Percentiles rank a stretch among this genome's conserved stretches.
Conservation (phyloP, 2,888 invertebrate species). For the Eudemis profundana region DNA sequence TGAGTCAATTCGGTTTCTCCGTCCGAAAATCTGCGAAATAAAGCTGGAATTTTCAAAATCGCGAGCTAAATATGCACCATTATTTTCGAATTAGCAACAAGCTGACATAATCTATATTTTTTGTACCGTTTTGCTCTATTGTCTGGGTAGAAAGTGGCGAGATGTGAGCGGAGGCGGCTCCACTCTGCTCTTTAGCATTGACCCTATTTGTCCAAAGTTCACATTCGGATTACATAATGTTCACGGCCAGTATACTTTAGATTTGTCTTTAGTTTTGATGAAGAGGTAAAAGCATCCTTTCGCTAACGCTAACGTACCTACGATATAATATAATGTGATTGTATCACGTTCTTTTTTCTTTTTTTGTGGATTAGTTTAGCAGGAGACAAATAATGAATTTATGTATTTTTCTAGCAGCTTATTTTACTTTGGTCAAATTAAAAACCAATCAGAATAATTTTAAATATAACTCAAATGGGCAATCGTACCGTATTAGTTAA, state of each 20-base stretch:
- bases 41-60: not conserved
- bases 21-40: not conserved
- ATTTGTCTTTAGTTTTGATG: not conserved
- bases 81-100: slow-evolving; percentile 38
- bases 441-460: too few species aligned
- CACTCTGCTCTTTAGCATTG: slow-evolving; percentile 34
- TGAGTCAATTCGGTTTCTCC: not conserved
- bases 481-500: too few species aligned
- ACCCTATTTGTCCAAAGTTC: slow-evolving; percentile 35
- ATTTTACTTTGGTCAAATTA: too few species aligned
- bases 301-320: not conserved
- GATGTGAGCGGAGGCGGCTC: slow-evolving; percentile 17
- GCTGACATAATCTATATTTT: slow-evolving; percentile 43
- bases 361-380: too few species aligned
- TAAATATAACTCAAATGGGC: too few species aligned
- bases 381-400: too few species aligned
- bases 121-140: slow-evolving; percentile 43
- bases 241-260: slow-evolving; percentile 2
- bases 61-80: not conserved
- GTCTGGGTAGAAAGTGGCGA: slow-evolving; percentile 39
- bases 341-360: too few species aligned
- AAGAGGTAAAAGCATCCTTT: not conserved
- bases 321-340: too few species aligned
- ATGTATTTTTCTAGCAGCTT: too few species aligned
- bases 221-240: slow-evolving; percentile 35